Evolutionary conservation across 1,140 invertebrate genomes (phyloP), one percentile per base, ranked within the genome.

Genomic region (Caenorhabditis brenneri): DNA sequence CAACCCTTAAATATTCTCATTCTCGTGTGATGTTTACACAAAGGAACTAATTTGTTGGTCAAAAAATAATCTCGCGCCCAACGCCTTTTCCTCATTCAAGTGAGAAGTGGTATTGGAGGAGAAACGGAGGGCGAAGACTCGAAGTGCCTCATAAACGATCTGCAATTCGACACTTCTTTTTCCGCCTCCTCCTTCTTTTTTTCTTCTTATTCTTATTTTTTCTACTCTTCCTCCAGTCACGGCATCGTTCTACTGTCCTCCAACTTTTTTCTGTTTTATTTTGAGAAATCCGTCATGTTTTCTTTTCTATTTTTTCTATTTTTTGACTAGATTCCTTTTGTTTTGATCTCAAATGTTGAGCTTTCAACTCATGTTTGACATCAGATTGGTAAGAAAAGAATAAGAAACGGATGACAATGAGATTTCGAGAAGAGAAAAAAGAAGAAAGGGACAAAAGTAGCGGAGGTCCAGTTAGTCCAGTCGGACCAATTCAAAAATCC

Each of bases 141-240:
- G 65, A 74, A 74, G 65, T 74, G 65, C 19, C 65, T 74, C 65
- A 74, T 74, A 74, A 74, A 74, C 65, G 65, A 74, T 74, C 65
- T 74, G 65, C 65, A 74, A 74, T 74, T 74, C 65, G 65, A 74
- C 65, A 74, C 65, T 74, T 74, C 65, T 74, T 74, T 74, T 74
- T 46, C 65, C 33, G 33, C 22, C 65, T 42, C 19, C 33, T 74
- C 19, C 36, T 65, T 22, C 12, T 24, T 74, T 46, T 42, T 33
- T 74, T 74, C 29, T 33, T 46, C 22, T 74, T 74, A 29, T 74
- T 42, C 27, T 74, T 74, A n/a, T n/a, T n/a, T n/a, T 12, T 74
- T 42, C 36, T 65, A 15, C 31, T 65, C 3, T 36, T 65, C 58
- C 58, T 65, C 31, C 16, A 74, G 65, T 42, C 36, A 42, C 29